These are phyloP conservation scores for Serrognathus titanus DNA, from an alignment of 2,888 invertebrate species.

Conservation along the genomic window DNA sequence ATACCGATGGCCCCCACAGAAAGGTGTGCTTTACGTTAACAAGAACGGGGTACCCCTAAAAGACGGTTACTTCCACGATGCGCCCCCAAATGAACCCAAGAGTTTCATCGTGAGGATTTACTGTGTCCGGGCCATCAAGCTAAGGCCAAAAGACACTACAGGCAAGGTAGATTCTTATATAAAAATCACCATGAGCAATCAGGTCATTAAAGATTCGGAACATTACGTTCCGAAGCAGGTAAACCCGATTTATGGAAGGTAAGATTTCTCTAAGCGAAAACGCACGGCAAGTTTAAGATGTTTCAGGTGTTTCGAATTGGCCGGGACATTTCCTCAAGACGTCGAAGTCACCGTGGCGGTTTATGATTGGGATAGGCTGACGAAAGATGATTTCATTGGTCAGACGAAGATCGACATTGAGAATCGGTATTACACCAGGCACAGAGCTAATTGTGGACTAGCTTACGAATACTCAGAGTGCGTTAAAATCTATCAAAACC, in stretches of 20 bases:
- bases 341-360: slow-evolving; percentile 69
- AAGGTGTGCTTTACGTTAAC: slow-evolving; percentile 51
- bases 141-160: slow-evolving; percentile 67
- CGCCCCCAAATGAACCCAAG: slow-evolving; percentile 60
- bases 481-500: slow-evolving; percentile 17
- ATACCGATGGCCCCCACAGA: slow-evolving; percentile 66
- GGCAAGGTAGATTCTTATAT: slow-evolving; percentile 79
- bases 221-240: slow-evolving; percentile 68
- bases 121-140: slow-evolving; percentile 66
- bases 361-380: slow-evolving; percentile 68
- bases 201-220: slow-evolving; percentile 63
- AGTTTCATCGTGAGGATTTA: slow-evolving; percentile 74
- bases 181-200: slow-evolving; percentile 64
- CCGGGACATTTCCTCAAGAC: slow-evolving; percentile 71
- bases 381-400: slow-evolving; percentile 77
- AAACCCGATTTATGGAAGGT: slow-evolving; percentile 83
- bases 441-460: slow-evolving; percentile 77
- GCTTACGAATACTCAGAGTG: slow-evolving; percentile 66
- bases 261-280: slow-evolving; percentile 31
- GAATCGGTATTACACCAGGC: slow-evolving; percentile 76
- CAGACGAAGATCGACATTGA: slow-evolving; percentile 83
- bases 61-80: slow-evolving; percentile 58
- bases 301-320: slow-evolving; percentile 69
- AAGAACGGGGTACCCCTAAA: slow-evolving; percentile 54
- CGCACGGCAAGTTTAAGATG: neutral